Evolutionary conservation across 2,888 invertebrate species (phyloP).

Genomic region (Tiliacea aurago): DNA sequence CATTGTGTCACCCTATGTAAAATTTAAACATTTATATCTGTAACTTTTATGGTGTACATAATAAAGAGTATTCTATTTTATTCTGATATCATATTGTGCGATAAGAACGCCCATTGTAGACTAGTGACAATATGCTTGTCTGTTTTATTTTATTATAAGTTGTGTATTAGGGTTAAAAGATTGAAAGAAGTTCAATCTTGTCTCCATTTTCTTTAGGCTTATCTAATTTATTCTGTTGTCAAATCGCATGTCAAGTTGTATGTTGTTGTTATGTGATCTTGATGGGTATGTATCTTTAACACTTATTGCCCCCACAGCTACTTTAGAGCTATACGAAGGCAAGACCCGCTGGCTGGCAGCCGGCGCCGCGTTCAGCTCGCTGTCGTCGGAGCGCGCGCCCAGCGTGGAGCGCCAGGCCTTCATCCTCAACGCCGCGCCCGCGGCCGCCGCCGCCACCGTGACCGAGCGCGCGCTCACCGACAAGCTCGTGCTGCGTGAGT

Average conservation of each 20-base stretch:
- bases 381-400: slow-evolving; percentile 92
- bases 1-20: no score
- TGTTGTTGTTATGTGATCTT: not conserved
- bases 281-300: not conserved
- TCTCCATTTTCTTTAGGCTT: not conserved
- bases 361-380: slow-evolving; percentile 96
- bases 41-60: no score
- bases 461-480: slow-evolving; percentile 98
- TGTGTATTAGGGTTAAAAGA: not conserved
- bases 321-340: slow-evolving; percentile 98
- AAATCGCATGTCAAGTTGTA: not conserved
- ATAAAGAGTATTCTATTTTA: no score
- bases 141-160: no score
- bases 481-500: slow-evolving; percentile 89
- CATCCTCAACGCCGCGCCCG: slow-evolving; percentile 95
- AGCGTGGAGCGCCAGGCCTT: slow-evolving; percentile 95
- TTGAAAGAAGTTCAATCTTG: not conserved
- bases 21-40: no score
- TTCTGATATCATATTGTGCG: not conserved
- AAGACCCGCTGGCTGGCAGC: slow-evolving; percentile 93
- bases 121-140: no score
- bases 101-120: not conserved
- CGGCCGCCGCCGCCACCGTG: slow-evolving; percentile 96
- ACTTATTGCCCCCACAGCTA: slow-evolving; percentile 86
- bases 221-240: not conserved